Evolutionary conservation across 1,140 invertebrate species (phyloP).

Genomic region (Philopotamus ludificatus): DNA sequence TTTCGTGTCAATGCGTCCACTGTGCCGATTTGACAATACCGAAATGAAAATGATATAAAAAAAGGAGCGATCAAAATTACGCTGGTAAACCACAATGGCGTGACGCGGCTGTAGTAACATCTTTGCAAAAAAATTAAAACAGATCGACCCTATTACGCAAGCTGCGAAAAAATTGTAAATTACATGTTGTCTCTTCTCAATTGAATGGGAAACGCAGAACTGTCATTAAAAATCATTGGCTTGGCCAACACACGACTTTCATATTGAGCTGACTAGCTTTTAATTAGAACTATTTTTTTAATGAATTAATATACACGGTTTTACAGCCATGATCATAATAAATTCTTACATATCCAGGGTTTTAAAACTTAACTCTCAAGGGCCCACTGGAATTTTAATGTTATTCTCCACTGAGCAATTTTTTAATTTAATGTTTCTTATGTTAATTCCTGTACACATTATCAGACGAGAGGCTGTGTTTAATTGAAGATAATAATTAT

Average conservation of each 20-base stretch:
- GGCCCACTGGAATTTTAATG: no score
- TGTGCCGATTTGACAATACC: not conserved
- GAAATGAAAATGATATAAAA: not conserved
- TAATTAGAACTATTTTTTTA: not conserved
- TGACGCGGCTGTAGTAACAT: not conserved
- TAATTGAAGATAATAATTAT: no score
- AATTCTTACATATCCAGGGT: no score
- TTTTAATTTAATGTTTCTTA: no score
- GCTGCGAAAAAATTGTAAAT: no score
- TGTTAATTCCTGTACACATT: no score
- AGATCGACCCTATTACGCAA: no score
- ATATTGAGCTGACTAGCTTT: not conserved
- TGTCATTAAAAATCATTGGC: not conserved
- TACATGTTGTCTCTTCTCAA: not conserved
- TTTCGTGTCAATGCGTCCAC: not conserved
- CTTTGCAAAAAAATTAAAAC: not conserved
- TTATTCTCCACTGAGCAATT: no score
- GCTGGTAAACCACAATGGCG: not conserved
- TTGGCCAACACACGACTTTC: not conserved
- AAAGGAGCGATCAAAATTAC: not conserved
- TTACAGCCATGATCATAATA: no score
- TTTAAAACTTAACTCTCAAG: no score
- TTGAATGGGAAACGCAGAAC: not conserved
- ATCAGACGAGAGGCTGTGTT: no score
- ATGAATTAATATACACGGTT: not conserved